Evolutionary conservation across 2,888 invertebrate genomes (phyloP).

Genomic region (Acanthosepion pharaonis): DNA sequence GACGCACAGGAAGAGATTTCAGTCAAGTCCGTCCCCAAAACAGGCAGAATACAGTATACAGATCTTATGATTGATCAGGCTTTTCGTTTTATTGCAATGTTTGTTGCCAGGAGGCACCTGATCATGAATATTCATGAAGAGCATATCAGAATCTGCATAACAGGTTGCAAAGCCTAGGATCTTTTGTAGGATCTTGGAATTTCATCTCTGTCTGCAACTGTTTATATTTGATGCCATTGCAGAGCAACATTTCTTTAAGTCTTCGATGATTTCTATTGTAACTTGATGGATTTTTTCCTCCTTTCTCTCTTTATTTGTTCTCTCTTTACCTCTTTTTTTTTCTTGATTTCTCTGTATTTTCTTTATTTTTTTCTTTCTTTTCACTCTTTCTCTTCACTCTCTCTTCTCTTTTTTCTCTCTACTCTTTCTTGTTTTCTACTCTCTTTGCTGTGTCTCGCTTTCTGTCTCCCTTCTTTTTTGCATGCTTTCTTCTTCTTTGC

Average conservation of each 20-base stretch:
- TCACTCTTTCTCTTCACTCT: background rate
- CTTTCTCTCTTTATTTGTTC: background rate
- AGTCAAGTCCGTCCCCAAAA: background rate
- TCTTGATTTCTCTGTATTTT: background rate
- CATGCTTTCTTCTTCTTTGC: background rate
- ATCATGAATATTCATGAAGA: conserved; percentile 33
- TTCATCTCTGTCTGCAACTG: background rate
- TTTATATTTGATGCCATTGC: background rate
- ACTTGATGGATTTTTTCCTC: background rate
- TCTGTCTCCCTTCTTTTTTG: background rate
- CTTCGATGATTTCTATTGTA: background rate
- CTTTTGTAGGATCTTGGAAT: background rate
- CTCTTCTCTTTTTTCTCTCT: background rate
- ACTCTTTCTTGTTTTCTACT: background rate
- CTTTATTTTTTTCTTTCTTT: background rate
- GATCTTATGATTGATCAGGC: conserved; percentile 9
- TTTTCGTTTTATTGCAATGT: background rate
- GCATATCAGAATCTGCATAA: background rate
- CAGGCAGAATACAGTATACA: background rate
- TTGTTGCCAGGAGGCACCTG: background rate
- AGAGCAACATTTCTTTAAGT: background rate
- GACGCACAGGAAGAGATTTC: background rate
- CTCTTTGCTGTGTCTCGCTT: background rate
- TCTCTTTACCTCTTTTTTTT: background rate
- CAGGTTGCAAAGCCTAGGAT: background rate